Percentiles rank a stretch among this genome's conserved stretches.
These are phyloP conservation scores for Orthosia gracilis DNA, from an alignment of 2,888 invertebrate genomes.

Conservation along the genomic window DNA sequence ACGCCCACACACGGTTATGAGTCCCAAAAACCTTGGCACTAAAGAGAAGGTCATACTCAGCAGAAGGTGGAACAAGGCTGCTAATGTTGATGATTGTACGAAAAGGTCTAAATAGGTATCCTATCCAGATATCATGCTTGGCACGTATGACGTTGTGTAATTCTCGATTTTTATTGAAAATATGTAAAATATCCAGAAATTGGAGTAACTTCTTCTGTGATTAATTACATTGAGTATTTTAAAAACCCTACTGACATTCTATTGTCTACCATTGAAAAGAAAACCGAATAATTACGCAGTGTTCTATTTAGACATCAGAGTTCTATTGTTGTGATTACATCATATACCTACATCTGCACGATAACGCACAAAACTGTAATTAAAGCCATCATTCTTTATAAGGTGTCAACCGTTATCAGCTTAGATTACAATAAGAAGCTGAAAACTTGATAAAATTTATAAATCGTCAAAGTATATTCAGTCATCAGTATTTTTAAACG, in stretches of 20 bases:
- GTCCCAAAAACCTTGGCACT: background rate
- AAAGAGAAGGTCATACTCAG: background rate
- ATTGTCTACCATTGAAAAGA: conserved; percentile 22
- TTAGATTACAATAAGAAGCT: conserved; percentile 46
- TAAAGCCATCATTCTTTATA: conserved; percentile 41
- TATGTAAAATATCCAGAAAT: too few species aligned
- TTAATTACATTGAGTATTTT: background rate
- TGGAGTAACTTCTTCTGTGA: conserved; percentile 4
- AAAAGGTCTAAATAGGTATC: background rate
- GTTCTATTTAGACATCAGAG: conserved; percentile 23
- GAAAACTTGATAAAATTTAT: conserved; percentile 41
- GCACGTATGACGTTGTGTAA: background rate
- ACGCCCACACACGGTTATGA: background rate
- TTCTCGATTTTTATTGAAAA: background rate
- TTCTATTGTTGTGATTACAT: conserved; percentile 34
- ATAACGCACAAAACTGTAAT: conserved; percentile 43
- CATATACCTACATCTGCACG: conserved; percentile 13
- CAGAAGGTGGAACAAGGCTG: background rate
- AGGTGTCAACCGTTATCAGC: conserved; percentile 38
- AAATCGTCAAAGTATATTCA: conserved; percentile 15
- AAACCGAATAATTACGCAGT: conserved; percentile 30
- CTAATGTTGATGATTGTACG: background rate
- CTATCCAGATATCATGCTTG: background rate
- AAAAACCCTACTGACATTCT: background rate
- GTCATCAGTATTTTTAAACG: conserved; percentile 46